Evolutionary conservation across 2,113 vertebrate species (phyloP).

Genomic region (Hiodon tergisus): DNA sequence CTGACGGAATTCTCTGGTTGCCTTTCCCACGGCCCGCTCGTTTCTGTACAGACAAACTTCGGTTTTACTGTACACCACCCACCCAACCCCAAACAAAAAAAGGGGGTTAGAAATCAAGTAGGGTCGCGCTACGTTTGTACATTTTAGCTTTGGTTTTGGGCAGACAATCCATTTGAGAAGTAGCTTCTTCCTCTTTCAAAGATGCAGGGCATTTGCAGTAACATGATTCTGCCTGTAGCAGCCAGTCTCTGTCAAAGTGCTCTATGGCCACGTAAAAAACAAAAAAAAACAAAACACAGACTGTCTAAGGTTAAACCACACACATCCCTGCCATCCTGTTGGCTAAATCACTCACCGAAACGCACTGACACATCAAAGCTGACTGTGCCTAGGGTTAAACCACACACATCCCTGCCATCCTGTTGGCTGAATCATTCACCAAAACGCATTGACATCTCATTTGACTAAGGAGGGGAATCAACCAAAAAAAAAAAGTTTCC

Average conservation of each 20-base stretch:
- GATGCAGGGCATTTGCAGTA: slow-evolving; percentile 10
- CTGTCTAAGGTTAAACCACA: background rate
- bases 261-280: slow-evolving; percentile 13
- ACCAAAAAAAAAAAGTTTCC: slow-evolving; percentile 3
- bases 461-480: background rate
- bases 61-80: too few species aligned
- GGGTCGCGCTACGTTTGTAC: background rate
- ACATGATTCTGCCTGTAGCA: slow-evolving; percentile 42
- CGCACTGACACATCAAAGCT: background rate
- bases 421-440: background rate
- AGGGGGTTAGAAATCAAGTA: background rate
- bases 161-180: background rate
- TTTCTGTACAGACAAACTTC: too few species aligned
- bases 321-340: background rate
- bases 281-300: background rate
- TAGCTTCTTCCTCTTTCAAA: background rate
- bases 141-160: background rate
- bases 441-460: background rate
- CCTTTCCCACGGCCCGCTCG: background rate
- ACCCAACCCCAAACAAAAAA: background rate
- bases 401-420: background rate
- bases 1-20: background rate
- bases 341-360: background rate
- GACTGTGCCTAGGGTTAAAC: background rate
- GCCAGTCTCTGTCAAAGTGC: slow-evolving; percentile 44